A percentile compares a stretch with the other conserved stretches of the same genome.
Evolutionary conservation across 2,113 vertebrate species (phyloP).

Genomic region (Ranitomeya imitator): DNA sequence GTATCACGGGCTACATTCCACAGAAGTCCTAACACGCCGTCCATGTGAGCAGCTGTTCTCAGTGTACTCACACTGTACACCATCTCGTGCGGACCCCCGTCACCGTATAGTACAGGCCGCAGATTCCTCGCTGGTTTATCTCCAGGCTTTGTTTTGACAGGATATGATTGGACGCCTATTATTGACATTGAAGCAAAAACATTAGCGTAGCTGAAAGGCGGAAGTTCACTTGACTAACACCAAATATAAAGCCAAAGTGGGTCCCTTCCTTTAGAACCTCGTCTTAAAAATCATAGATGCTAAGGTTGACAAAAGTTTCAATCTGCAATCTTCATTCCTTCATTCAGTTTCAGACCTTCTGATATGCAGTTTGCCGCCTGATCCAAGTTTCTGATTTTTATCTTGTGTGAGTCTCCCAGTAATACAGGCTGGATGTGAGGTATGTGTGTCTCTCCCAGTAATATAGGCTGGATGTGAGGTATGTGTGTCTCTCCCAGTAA

Average conservation of each 20-base stretch:
- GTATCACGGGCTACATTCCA: constrained; percentile 23
- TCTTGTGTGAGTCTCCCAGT: no score
- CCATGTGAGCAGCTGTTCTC: neutral
- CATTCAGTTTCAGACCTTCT: no score
- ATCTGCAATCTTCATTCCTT: no score
- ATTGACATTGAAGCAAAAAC: neutral
- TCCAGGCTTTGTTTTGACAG: constrained; percentile 1
- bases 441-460: no score
- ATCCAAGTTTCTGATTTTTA: no score
- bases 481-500: no score
- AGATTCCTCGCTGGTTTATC: constrained; percentile 34
- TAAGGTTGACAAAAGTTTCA: no score
- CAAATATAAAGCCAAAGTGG: neutral
- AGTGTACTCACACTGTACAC: constrained; percentile 30
- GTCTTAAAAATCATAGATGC: no score
- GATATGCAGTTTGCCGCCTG: no score
- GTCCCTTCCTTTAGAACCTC: neutral
- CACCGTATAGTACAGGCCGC: neutral
- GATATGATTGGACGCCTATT: neutral
- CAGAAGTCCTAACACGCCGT: constrained; percentile 33
- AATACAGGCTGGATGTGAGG: no score
- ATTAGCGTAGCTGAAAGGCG: neutral
- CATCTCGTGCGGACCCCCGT: neutral
- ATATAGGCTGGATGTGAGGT: no score
- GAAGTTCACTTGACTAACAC: neutral